A percentile compares a stretch with the other conserved stretches of the same genome.
These are phyloP conservation scores for Scaptomyza pallida DNA, from an alignment of 1,140 invertebrate species.

Conservation along the genomic window DNA sequence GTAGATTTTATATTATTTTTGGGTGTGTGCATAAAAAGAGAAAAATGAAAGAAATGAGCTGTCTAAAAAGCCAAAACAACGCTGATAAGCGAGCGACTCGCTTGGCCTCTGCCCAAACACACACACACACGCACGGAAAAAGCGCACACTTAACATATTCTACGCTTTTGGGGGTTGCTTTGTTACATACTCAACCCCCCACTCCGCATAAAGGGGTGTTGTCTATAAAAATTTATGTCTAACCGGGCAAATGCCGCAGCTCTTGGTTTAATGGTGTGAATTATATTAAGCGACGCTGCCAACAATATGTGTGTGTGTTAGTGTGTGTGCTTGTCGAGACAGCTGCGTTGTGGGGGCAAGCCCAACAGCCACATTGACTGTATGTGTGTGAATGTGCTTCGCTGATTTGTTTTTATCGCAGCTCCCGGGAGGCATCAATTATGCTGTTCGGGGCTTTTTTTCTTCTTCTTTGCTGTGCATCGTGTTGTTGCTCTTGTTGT, in stretches of 20 bases:
- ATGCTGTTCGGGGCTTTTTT: constrained; percentile 49
- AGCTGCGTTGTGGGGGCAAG: constrained; percentile 32
- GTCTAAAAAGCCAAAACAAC: constrained; percentile 63
- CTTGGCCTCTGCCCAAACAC: constrained; percentile 25
- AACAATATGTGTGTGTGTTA: constrained; percentile 33
- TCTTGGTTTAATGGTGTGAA: constrained; percentile 81
- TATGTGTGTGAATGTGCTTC: constrained; percentile 49
- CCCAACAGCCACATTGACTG: constrained; percentile 31
- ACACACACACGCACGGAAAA: not conserved
- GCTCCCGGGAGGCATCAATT: constrained; percentile 80
- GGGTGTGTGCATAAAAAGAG: constrained; percentile 30
- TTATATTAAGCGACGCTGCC: constrained; percentile 72
- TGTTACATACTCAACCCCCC: not conserved
- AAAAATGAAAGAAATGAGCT: constrained; percentile 44
- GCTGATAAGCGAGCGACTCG: constrained; percentile 62
- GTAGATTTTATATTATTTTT: not conserved
- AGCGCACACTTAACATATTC: constrained; percentile 73
- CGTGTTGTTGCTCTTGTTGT: constrained; percentile 11
- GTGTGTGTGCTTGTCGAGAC: constrained; percentile 33
- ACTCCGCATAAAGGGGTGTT: constrained; percentile 47
- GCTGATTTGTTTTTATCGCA: constrained; percentile 81
- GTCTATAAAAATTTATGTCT: constrained; percentile 80
- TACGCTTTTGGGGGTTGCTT: constrained; percentile 13
- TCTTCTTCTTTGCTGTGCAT: constrained; percentile 10
- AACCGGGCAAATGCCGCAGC: constrained; percentile 72